Conservation (phyloP, 2,113 vertebrate genomes). For the Oncorhynchus clarkii region DNA sequence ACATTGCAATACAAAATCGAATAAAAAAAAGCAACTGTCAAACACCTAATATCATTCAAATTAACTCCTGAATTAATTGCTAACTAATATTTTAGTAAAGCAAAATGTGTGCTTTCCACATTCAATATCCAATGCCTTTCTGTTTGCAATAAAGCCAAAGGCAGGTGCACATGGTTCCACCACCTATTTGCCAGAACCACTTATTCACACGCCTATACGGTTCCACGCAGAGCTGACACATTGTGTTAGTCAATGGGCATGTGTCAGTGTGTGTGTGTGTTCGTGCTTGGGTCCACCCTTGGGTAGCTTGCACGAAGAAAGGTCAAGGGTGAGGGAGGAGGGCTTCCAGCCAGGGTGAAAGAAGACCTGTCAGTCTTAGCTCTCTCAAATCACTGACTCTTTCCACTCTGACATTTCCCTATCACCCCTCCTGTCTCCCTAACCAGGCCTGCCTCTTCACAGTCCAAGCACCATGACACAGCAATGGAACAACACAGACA, state of each 20-base stretch:
- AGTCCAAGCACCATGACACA: constrained; percentile 9
- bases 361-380: constrained; percentile 53
- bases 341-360: constrained; percentile 61
- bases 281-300: neutral
- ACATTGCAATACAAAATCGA: neutral
- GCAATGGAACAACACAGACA: neutral
- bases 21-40: neutral
- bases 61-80: constrained; percentile 28
- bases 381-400: constrained; percentile 49
- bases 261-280: constrained; percentile 26
- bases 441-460: neutral
- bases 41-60: constrained; percentile 16
- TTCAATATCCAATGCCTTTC: neutral
- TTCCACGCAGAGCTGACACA: neutral
- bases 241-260: constrained; percentile 19
- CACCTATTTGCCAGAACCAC: constrained; percentile 42
- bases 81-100: no score
- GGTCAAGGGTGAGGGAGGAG: constrained; percentile 68
- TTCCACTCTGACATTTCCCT: constrained; percentile 45
- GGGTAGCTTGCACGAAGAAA: constrained; percentile 64
- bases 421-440: neutral
- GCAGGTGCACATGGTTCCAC: constrained; percentile 37
- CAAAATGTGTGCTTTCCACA: no score
- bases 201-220: constrained; percentile 19
- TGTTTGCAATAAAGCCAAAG: constrained; percentile 65